phyloP scores from a whole-genome alignment of 2,888 invertebrate species.

The Dorcus hopei region DNA sequence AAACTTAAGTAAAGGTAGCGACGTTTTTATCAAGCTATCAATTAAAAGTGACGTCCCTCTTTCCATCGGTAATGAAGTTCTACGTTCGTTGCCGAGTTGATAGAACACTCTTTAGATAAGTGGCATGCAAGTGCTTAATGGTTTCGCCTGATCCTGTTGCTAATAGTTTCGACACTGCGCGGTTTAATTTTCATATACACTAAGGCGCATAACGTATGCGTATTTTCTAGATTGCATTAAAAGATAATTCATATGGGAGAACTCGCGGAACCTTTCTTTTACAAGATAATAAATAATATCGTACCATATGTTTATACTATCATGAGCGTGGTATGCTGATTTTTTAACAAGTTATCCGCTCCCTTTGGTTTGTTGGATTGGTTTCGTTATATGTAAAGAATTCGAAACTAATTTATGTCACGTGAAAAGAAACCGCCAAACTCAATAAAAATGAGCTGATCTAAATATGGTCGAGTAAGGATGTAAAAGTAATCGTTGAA shows the following conservation, averaged over 20 bases:
- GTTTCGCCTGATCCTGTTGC: constrained; percentile 36
- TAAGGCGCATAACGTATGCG: neutral
- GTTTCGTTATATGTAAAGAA: too few species aligned
- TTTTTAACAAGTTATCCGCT: neutral
- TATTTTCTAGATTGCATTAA: neutral
- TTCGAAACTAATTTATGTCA: too few species aligned
- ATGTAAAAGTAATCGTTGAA: too few species aligned
- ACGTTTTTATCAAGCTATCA: constrained; percentile 45
- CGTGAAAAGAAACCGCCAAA: too few species aligned
- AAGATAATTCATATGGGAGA: constrained; percentile 2
- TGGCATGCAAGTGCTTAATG: constrained; percentile 39
- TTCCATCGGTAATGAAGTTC: constrained; percentile 38
- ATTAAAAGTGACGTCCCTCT: constrained; percentile 37
- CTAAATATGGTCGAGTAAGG: too few species aligned
- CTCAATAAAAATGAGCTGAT: too few species aligned
- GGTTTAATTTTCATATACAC: neutral
- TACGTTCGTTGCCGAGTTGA: constrained; percentile 12
- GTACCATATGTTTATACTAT: constrained; percentile 1
- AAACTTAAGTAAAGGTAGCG: constrained; percentile 40
- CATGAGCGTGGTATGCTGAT: neutral
- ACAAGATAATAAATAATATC: constrained; percentile 11
- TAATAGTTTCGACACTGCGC: constrained; percentile 27
- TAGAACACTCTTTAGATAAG: constrained; percentile 34
- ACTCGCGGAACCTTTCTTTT: constrained; percentile 5
- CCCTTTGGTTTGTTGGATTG: neutral